phyloP scores from a whole-genome alignment of 2,888 invertebrate species.

The Drosophila antonietae region DNA sequence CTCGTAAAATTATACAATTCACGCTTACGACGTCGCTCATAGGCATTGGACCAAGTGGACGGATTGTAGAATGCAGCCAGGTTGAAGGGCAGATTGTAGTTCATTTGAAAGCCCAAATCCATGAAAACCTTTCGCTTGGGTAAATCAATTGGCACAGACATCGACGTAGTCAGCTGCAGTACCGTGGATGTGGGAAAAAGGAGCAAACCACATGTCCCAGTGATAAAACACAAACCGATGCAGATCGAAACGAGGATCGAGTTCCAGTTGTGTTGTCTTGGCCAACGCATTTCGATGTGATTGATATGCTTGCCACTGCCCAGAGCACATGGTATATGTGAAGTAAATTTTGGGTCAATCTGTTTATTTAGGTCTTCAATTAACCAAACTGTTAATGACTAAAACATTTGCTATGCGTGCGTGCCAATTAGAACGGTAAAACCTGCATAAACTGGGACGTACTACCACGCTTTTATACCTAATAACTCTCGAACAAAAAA shows the following conservation, averaged over 20 bases:
- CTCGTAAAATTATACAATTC: conserved; percentile 28
- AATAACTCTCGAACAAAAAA: conserved; percentile 21
- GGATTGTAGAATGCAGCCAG: conserved; percentile 75
- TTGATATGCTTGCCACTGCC: conserved; percentile 1
- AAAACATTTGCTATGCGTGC: conserved; percentile 57
- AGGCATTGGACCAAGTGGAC: conserved; percentile 73
- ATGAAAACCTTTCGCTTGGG: conserved; percentile 76
- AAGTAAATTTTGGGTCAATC: conserved; percentile 14
- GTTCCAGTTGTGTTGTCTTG: conserved; percentile 41
- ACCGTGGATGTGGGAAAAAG: conserved; percentile 53
- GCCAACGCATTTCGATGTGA: conserved; percentile 59
- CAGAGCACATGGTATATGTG: conserved; percentile 21
- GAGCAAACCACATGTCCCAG: conserved; percentile 23
- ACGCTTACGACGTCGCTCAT: conserved; percentile 58
- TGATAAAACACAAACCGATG: conserved; percentile 5
- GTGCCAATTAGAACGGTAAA: conserved; percentile 57
- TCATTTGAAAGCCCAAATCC: conserved; percentile 84
- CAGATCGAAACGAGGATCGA: conserved; percentile 24
- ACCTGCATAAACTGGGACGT: conserved; percentile 40
- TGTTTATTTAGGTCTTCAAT: conserved; percentile 64
- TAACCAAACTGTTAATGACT: conserved; percentile 64
- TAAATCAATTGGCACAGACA: conserved; percentile 78
- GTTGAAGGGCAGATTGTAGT: conserved; percentile 80
- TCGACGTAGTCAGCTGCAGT: conserved; percentile 65
- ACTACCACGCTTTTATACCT: background rate